A percentile compares a stretch with the other conserved stretches of the same genome.
Evolutionary conservation across 2,888 invertebrate genomes (phyloP).

Genomic region (Alentia gelatinosa): DNA sequence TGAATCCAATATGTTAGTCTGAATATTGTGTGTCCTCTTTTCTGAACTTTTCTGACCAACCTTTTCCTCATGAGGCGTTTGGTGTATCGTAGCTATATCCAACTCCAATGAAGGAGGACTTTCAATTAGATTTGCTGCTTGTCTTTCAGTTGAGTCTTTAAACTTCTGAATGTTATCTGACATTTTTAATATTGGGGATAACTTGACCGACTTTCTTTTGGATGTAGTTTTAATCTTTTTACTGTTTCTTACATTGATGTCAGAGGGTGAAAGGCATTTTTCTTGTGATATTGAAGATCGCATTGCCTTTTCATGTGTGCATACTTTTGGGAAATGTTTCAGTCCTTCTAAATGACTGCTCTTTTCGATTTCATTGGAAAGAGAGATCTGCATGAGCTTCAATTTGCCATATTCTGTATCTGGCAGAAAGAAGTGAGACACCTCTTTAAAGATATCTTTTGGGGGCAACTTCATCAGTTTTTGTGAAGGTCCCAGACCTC

Average conservation of each 20-base stretch:
- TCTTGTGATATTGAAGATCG: background rate
- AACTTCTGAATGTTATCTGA: too few relatives aligned
- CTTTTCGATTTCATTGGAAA: background rate
- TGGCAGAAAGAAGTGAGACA: background rate
- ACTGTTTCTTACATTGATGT: background rate
- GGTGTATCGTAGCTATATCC: background rate
- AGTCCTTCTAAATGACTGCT: background rate
- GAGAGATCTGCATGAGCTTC: background rate
- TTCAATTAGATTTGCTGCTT: too few relatives aligned
- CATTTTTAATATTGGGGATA: background rate
- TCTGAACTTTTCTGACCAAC: background rate
- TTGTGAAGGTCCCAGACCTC: background rate
- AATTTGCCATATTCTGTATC: constrained; percentile 1
- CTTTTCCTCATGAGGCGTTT: background rate
- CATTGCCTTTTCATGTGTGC: background rate
- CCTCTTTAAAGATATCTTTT: background rate
- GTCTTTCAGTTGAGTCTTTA: too few relatives aligned
- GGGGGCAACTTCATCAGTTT: background rate
- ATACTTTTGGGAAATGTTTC: background rate
- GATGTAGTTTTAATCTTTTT: background rate
- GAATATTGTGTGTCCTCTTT: background rate
- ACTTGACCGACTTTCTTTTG: background rate
- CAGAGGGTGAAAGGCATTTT: background rate
- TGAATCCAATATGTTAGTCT: too few relatives aligned
- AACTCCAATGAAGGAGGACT: background rate